phyloP scores from a whole-genome alignment of 2,888 invertebrate species.

The Mythimna loreyi region DNA sequence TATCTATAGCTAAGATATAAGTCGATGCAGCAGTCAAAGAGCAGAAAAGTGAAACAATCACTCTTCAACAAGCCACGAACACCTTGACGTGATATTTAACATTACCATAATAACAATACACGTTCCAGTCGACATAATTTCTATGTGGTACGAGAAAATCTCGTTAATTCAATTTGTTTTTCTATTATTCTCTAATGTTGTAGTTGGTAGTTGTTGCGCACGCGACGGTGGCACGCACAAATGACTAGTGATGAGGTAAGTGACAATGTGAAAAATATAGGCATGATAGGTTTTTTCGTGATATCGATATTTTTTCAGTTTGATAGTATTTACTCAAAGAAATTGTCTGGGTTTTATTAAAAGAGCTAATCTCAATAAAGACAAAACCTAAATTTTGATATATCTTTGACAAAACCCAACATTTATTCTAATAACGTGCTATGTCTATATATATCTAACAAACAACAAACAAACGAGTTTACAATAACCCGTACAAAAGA shows the following conservation, averaged over 20 bases:
- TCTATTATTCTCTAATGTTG: constrained; percentile 67
- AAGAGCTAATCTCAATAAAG: too few relatives aligned
- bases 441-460: too few relatives aligned
- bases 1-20: too few relatives aligned
- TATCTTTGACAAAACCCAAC: too few relatives aligned
- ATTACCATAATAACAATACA: constrained; percentile 62
- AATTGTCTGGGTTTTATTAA: too few relatives aligned
- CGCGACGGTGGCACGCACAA: constrained; percentile 65
- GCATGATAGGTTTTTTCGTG: neutral
- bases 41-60: constrained; percentile 31
- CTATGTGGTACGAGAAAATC: constrained; percentile 69
- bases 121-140: constrained; percentile 61
- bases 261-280: constrained; percentile 5
- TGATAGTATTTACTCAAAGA: too few relatives aligned
- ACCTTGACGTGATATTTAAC: constrained; percentile 50
- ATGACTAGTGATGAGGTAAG: constrained; percentile 55
- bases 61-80: constrained; percentile 21
- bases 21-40: constrained; percentile 3
- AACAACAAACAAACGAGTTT: too few relatives aligned
- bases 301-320: neutral
- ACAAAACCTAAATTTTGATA: too few relatives aligned
- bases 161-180: constrained; percentile 74
- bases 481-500: too few relatives aligned
- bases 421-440: too few relatives aligned
- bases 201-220: constrained; percentile 60